A percentile compares a stretch with the other conserved stretches of the same genome.
Conservation (phyloP, 2,113 vertebrate genomes). For the Rhea pennata region DNA sequence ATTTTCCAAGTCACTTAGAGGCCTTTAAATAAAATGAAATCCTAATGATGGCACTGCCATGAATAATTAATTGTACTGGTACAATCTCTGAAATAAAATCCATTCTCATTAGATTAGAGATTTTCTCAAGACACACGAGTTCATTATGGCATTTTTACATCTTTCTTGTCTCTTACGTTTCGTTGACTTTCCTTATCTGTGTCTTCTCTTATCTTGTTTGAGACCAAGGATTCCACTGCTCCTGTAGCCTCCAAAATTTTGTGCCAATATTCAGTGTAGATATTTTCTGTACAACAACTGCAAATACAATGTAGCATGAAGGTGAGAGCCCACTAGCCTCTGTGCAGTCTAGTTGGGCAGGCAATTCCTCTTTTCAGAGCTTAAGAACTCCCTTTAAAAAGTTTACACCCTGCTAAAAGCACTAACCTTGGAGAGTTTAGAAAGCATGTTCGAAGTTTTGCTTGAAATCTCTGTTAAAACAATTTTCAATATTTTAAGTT, state of each 20-base stretch:
- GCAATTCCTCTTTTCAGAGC: background rate
- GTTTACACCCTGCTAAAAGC: background rate
- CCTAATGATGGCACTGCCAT: constrained; percentile 92
- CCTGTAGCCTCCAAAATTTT: background rate
- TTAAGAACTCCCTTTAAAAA: background rate
- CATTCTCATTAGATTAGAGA: constrained; percentile 96
- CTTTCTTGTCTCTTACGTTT: constrained; percentile 66
- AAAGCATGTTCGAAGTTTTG: background rate
- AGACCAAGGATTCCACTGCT: constrained; percentile 31
- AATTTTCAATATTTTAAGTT: background rate
- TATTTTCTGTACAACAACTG: background rate
- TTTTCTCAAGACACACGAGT: constrained; percentile 85
- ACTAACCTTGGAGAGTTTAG: background rate
- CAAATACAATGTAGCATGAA: background rate
- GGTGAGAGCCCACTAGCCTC: background rate
- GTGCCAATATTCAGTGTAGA: background rate
- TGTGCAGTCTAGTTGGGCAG: background rate
- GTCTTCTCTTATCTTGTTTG: constrained; percentile 50
- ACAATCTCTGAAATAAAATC: constrained; percentile 92
- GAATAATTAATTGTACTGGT: constrained; percentile 96
- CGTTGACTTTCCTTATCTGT: constrained; percentile 65
- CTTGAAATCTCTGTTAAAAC: background rate
- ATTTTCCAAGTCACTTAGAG: constrained; percentile 90
- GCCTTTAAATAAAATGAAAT: constrained; percentile 90
- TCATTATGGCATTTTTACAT: constrained; percentile 81